Percentiles rank a stretch among this genome's conserved stretches.
phyloP scores from a whole-genome alignment of 2,113 vertebrate species.

The Ivindomyrus marchei region DNA sequence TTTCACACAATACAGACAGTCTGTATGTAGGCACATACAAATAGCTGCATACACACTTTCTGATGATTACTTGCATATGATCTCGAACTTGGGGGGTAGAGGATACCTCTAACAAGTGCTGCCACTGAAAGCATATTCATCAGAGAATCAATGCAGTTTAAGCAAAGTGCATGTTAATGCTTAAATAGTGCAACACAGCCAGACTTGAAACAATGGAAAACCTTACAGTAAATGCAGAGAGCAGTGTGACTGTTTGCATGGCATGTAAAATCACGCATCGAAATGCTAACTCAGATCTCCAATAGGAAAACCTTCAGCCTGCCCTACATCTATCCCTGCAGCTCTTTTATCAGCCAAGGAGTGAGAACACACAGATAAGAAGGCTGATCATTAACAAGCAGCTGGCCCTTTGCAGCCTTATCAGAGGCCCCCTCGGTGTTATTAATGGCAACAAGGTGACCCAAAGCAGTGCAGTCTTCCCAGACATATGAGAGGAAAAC shows the following conservation, averaged over 20 bases:
- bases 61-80: too few relatives aligned
- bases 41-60: not conserved
- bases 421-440: not conserved
- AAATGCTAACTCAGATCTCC: not conserved
- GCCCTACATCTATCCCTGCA: not conserved
- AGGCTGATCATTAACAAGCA: not conserved
- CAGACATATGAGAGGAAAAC: not conserved
- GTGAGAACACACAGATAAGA: not conserved
- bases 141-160: too few relatives aligned
- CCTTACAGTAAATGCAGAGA: not conserved
- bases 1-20: not conserved
- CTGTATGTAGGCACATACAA: not conserved
- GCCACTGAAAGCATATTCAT: too few relatives aligned
- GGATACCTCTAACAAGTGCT: too few relatives aligned
- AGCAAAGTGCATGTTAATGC: too few relatives aligned
- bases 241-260: not conserved
- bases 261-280: not conserved
- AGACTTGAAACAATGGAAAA: too few relatives aligned
- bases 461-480: not conserved
- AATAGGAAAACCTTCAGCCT: not conserved
- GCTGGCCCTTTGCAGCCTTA: constrained; percentile 2
- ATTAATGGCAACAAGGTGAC: constrained; percentile 1
- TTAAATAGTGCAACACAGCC: too few relatives aligned
- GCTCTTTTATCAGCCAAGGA: not conserved
- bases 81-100: too few relatives aligned